Evolutionary conservation across 2,113 vertebrate genomes (phyloP), one percentile per base, ranked within the genome.

Genomic region (Neogale vison): DNA sequence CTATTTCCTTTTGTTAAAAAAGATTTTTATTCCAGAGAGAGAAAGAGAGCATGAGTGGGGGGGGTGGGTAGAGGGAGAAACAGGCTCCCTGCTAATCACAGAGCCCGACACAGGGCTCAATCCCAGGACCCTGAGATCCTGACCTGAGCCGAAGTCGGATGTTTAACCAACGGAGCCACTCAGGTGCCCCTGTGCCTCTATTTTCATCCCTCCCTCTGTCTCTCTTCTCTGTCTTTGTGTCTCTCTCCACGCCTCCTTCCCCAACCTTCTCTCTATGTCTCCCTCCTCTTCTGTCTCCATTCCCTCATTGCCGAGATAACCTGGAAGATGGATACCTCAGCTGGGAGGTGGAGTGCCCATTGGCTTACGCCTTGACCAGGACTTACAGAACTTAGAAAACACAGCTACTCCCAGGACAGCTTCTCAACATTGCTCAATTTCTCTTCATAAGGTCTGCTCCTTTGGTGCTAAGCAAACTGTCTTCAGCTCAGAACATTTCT

Each of bases 391-490:
- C 5, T 1, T 26, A 12, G n/a, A 29, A 24, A 4, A 5, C 63
- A 1, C 8, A 13, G 34, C 6, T 3, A 18, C 14, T 5, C 76
- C 18, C 18, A 6, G 52, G 63, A 61, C 39, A 1, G 0, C 10
- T 2, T 10, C 3, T 50, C 61, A 29, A 2, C 5, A 26, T 9
- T 1, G 34, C 1, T 34, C 61, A 4, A 1, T 18, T 24, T 85
- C 23, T 17, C n/a, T 4, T 42, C 11, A 1, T 0, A 17, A 36
- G 14, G 8, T 26, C 18, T 20, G 23, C 47, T 13, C 61, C n/a
- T 86, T 42, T 7, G 1, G 26, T 12, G 24, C 69, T 1, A 13
- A 31, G 26, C 20, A 23, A 26, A 3, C 31, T 9, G 31, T 6
- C 47, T 36, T 29, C 12, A 1, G 1, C 15, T 85, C n/a, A 17